Evolutionary conservation across 2,113 vertebrate genomes (phyloP).

Genomic region (Barbus barbus): DNA sequence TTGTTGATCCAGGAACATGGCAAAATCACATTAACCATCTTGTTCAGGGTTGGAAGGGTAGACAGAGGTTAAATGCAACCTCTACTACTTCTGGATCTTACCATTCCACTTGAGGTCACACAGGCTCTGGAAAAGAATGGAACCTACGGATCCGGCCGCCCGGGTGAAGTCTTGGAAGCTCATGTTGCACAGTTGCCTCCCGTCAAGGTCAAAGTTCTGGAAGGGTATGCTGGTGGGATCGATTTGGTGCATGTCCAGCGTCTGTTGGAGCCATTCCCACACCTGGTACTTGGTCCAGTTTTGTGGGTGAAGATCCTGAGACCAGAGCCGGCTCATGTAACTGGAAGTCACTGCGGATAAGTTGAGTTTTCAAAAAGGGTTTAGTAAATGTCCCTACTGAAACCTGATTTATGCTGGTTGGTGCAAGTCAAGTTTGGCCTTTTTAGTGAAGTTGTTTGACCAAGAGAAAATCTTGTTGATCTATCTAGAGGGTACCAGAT

Average conservation of each 20-base stretch:
- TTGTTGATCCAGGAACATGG: slow-evolving; percentile 3
- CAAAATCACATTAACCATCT: neutral
- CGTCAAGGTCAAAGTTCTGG: slow-evolving; percentile 91
- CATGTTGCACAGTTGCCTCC: slow-evolving; percentile 91
- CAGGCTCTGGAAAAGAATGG: slow-evolving; percentile 88
- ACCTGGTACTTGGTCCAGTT: slow-evolving; percentile 97
- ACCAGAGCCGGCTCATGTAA: slow-evolving; percentile 85
- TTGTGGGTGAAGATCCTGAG: slow-evolving; percentile 86
- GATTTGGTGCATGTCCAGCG: slow-evolving; percentile 93
- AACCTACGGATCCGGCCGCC: slow-evolving; percentile 85
- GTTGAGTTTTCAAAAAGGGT: neutral
- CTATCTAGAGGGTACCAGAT: neutral
- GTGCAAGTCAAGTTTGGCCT: neutral
- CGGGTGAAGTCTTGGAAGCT: slow-evolving; percentile 88
- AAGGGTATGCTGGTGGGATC: slow-evolving; percentile 90
- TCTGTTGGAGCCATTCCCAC: slow-evolving; percentile 98
- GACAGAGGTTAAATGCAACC: neutral
- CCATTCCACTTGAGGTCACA: slow-evolving; percentile 90
- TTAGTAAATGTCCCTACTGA: neutral
- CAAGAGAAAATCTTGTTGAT: neutral
- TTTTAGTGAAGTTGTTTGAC: neutral
- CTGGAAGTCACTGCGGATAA: slow-evolving; percentile 63
- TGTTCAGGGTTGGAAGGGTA: neutral
- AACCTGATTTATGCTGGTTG: neutral
- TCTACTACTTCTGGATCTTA: slow-evolving; percentile 59